Conservation (phyloP, 2,113 vertebrate species). For the Ailuropoda melanoleuca region DNA sequence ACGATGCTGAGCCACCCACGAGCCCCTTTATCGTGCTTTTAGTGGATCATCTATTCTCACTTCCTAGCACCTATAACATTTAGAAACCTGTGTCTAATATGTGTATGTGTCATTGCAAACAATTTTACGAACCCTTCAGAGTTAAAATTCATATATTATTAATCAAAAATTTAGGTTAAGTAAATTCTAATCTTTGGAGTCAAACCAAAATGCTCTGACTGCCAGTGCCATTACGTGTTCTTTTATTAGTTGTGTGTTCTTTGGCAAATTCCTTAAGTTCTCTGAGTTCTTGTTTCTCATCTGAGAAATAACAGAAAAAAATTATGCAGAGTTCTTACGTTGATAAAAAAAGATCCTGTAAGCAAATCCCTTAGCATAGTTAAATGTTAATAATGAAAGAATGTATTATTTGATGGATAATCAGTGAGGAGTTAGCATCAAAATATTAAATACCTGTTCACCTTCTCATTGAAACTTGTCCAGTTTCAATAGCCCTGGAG, state of each 20-base stretch:
- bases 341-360: background rate
- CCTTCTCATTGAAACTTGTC: background rate
- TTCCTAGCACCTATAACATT: background rate
- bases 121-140: background rate
- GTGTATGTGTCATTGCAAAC: background rate
- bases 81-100: background rate
- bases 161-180: background rate
- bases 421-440: background rate
- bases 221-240: background rate
- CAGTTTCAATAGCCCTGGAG: background rate
- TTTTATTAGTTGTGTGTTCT: background rate
- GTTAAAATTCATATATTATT: background rate
- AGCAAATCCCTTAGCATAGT: background rate
- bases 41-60: background rate
- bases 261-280: background rate
- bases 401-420: background rate
- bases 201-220: background rate
- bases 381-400: background rate
- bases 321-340: background rate
- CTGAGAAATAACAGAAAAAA: background rate
- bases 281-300: background rate
- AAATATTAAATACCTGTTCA: background rate
- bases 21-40: background rate
- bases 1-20: background rate
- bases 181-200: background rate